Conservation (phyloP, 1,140 invertebrate species). For the Papilio dardanus region DNA sequence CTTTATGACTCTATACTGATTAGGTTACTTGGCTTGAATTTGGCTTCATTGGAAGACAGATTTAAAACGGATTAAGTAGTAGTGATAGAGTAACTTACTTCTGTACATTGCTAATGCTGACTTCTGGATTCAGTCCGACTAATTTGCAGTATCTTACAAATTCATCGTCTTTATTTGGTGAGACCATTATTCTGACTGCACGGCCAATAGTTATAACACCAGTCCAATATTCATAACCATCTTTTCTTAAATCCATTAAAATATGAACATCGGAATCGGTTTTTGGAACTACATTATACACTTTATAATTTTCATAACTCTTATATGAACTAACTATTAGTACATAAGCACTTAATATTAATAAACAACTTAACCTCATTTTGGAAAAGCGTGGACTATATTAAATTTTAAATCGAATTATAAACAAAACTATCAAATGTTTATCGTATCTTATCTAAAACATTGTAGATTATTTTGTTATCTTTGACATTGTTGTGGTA, state of each 20-base stretch:
- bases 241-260: conserved; percentile 53
- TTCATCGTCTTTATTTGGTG: conserved; percentile 50
- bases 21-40: background rate
- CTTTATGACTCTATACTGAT: too few species aligned
- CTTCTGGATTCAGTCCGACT: conserved; percentile 48
- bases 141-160: conserved; percentile 48
- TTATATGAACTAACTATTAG: conserved; percentile 48
- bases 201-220: conserved; percentile 48
- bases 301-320: conserved; percentile 80
- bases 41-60: background rate
- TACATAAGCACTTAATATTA: conserved; percentile 12
- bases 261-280: conserved; percentile 57
- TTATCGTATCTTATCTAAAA: background rate
- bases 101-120: conserved; percentile 68
- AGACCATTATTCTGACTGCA: conserved; percentile 61
- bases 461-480: conserved; percentile 33
- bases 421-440: conserved; percentile 23
- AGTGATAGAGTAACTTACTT: conserved; percentile 56
- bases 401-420: background rate
- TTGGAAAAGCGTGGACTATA: conserved; percentile 7
- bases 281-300: conserved; percentile 76
- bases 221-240: conserved; percentile 62
- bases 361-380: conserved; percentile 30
- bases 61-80: background rate
- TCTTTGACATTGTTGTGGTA: conserved; percentile 19